Evolutionary conservation across 2,797 vertebrate genomes (phyloP).

Genomic region (Myotis myotis): DNA sequence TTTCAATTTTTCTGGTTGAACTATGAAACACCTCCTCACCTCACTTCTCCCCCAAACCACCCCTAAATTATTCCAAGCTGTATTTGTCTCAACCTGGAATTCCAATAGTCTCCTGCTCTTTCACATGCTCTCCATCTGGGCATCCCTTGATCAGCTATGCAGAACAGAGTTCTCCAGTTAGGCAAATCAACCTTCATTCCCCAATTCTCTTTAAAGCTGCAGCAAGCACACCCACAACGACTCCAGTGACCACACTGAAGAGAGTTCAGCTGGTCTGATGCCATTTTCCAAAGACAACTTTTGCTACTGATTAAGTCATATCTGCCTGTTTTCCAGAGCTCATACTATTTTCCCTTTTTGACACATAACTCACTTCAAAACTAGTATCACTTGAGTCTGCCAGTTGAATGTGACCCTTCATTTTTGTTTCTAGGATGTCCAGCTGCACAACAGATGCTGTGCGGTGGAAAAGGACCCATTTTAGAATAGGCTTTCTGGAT

Average conservation of each 20-base stretch:
- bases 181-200: not conserved
- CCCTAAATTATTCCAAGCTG: not conserved
- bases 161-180: not conserved
- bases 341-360: constrained; percentile 8
- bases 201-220: not conserved
- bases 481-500: not conserved
- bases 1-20: not conserved
- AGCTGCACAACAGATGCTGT: not conserved
- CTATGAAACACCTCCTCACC: not conserved
- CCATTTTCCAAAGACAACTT: constrained; percentile 15
- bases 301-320: not conserved
- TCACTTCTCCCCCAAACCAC: not conserved
- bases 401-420: not conserved
- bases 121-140: not conserved
- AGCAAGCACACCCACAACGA: not conserved
- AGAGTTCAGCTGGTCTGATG: not conserved
- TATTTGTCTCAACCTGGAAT: not conserved
- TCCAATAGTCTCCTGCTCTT: not conserved
- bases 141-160: not conserved
- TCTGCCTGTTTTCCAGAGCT: constrained; percentile 4
- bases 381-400: not conserved
- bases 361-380: not conserved
- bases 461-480: not conserved
- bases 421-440: not conserved
- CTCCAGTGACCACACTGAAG: not conserved